Evolutionary conservation across 2,113 vertebrate genomes (phyloP), one percentile per base, ranked within the genome.

Genomic region (Myocastor coypus): DNA sequence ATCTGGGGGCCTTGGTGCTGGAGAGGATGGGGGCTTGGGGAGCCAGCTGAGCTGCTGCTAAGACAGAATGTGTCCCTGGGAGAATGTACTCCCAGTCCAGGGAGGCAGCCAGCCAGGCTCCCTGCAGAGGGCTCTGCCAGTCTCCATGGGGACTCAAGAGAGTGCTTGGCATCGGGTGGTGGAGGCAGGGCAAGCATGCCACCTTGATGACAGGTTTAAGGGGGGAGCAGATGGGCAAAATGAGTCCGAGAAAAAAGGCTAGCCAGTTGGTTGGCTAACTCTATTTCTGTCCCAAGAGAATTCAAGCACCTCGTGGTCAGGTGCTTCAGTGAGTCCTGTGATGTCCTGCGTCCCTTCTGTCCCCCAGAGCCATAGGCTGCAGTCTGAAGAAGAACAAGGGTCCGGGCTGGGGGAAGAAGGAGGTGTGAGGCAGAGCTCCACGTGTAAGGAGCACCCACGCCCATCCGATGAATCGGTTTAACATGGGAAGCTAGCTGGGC

Each of bases 21-120:
- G 96, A 92, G 92, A 85, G 97, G 95, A 94, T 93, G 81, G 94
- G 91, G 91, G 69, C 87, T 96, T 55, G 20, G 91, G 71, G 85
- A 96, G 92, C 87, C 26, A 83, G 80, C 46, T 71, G 94, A 97
- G 92, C 94, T 81, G 88, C 96, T 93, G 90, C 86, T 89, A 90
- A 96, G 97, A 97, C 96, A 97, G 96, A 96, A 92, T 88, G 93
- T 97, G 96, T 97, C 95, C 96, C 97, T 69, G 90, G 9, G 95
- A 93, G 97, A 92, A 89, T 11, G 95, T 87, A 96, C 97, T 71
- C 61, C 0, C 34, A 19, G 93, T 96, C 94, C 93, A 97, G 92
- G 89, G 75, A 94, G 37, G 81, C 95, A 87, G 83, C 81, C 97
- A 81, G 83, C 61, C 89, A 71, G 69, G 93, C 71, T 93, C 81